Conservation (phyloP, 2,888 invertebrate genomes). For the Sarcophaga rosellei region DNA sequence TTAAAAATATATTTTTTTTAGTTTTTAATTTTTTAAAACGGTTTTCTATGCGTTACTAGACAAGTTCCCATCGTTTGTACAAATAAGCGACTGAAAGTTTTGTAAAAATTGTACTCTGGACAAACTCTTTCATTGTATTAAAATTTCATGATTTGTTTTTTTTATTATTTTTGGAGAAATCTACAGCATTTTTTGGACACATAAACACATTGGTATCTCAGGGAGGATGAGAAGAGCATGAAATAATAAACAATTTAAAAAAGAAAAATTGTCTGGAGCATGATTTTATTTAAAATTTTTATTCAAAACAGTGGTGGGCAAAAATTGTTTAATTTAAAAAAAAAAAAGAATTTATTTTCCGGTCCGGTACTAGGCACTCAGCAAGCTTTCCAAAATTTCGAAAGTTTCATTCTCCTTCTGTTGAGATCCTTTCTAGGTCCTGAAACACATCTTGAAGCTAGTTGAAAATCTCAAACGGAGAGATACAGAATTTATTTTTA, state of each 20-base stretch:
- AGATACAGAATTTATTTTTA: too few species aligned
- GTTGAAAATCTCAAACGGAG: too few species aligned
- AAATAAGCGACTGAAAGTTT: slow-evolving; percentile 40
- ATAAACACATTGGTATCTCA: slow-evolving; percentile 11
- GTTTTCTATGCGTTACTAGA: slow-evolving; percentile 34
- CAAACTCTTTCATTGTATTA: slow-evolving; percentile 41
- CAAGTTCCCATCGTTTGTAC: slow-evolving; percentile 51
- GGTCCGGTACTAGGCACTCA: too few species aligned
- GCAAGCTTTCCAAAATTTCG: too few species aligned
- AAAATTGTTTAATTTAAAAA: not conserved
- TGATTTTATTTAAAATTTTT: slow-evolving; percentile 16
- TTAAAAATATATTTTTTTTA: not conserved
- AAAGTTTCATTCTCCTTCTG: too few species aligned
- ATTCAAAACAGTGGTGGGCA: slow-evolving; percentile 6
- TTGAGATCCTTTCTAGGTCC: too few species aligned
- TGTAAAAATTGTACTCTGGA: slow-evolving; percentile 30
- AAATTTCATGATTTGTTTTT: slow-evolving; percentile 25
- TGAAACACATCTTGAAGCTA: too few species aligned
- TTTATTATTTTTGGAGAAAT: slow-evolving; percentile 28
- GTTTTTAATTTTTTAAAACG: not conserved
- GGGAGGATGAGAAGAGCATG: slow-evolving; percentile 14
- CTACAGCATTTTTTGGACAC: not conserved
- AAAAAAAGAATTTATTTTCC: not conserved
- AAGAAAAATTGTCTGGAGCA: slow-evolving; percentile 27
- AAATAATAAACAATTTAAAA: slow-evolving; percentile 50